Evolutionary conservation across 2,113 vertebrate species (phyloP).

Genomic region (Microtus montanus): DNA sequence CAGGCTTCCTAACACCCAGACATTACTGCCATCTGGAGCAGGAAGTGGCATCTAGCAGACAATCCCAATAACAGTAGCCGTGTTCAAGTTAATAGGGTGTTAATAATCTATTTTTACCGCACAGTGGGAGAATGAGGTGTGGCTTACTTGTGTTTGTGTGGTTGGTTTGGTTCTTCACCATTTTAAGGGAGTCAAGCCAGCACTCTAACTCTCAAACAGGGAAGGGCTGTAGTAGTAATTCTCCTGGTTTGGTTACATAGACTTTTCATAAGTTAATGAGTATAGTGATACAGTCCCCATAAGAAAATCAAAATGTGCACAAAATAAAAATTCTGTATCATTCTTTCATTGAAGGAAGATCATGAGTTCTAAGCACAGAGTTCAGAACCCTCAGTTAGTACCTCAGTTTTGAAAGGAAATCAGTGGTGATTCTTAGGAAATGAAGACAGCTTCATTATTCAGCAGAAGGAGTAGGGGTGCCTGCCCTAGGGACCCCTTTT

Average conservation of each 20-base stretch:
- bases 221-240: constrained; percentile 25
- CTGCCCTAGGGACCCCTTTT: neutral
- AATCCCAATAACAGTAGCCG: neutral
- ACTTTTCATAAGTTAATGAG: neutral
- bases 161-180: neutral
- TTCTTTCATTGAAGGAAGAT: neutral
- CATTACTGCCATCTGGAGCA: neutral
- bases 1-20: neutral
- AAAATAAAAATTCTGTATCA: neutral
- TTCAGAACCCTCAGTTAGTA: neutral
- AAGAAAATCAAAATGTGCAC: neutral
- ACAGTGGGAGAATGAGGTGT: neutral
- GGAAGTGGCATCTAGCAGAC: neutral
- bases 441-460: neutral
- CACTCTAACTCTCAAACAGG: neutral
- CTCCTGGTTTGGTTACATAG: neutral
- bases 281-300: neutral
- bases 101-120: neutral
- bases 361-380: neutral
- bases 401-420: neutral
- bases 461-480: neutral
- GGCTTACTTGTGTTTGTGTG: neutral
- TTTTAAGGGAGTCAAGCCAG: constrained; percentile 16
- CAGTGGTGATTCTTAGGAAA: neutral
- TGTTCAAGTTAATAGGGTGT: neutral